Conservation (phyloP, 1,140 invertebrate genomes). For the Pogonomyrmex barbatus region DNA sequence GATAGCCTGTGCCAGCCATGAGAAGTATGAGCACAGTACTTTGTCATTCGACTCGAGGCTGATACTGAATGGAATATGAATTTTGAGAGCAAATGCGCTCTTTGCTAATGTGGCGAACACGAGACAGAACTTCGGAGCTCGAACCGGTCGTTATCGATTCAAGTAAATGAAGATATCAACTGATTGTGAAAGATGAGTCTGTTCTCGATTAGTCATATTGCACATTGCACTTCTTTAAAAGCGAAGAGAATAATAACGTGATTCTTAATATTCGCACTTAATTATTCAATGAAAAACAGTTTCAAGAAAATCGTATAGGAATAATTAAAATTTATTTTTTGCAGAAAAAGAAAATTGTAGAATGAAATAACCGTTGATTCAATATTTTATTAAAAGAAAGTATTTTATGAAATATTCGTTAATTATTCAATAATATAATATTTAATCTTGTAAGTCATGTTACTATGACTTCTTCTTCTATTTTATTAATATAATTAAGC, state of each 20-base stretch:
- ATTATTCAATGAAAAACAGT: not conserved
- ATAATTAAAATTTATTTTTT: not conserved
- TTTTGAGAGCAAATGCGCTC: slow-evolving; percentile 6
- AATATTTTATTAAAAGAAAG: not conserved
- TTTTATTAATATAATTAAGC: too few species aligned
- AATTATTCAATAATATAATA: not conserved
- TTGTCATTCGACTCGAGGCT: not conserved
- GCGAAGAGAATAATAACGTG: not conserved
- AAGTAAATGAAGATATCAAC: slow-evolving; percentile 7
- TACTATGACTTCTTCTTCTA: not conserved
- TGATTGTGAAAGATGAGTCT: not conserved
- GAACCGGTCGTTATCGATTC: slow-evolving; percentile 25
- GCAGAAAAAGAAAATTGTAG: not conserved
- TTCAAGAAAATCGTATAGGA: not conserved
- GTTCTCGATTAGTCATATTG: not conserved
- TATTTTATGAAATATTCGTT: not conserved
- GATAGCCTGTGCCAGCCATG: not conserved
- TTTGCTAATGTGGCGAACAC: slow-evolving; percentile 11
- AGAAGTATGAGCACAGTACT: not conserved
- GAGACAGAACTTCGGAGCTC: not conserved
- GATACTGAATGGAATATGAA: slow-evolving; percentile 6
- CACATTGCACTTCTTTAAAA: not conserved
- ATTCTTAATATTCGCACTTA: not conserved
- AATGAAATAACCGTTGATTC: not conserved
- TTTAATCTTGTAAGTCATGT: not conserved